Conservation (phyloP, 2,113 vertebrate species). For the Nanorana parkeri region DNA sequence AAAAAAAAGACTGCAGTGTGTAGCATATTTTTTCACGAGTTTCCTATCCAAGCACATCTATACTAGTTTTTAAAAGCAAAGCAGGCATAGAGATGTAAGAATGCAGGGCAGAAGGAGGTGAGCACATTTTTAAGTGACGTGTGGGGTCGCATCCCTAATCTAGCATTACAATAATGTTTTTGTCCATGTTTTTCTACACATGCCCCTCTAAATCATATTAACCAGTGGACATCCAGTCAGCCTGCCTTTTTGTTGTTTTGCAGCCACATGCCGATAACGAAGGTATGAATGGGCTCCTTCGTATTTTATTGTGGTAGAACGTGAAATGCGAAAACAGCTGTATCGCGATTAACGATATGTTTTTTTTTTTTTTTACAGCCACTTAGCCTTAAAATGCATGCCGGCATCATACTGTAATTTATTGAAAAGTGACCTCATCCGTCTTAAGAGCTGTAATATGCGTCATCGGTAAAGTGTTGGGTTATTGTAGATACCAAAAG, state of each 20-base stretch:
- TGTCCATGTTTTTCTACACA: background rate
- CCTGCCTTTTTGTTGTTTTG: background rate
- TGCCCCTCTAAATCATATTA: constrained; percentile 13
- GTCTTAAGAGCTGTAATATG: background rate
- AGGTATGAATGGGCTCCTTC: constrained; percentile 25
- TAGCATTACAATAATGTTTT: constrained; percentile 1
- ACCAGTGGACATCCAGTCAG: background rate
- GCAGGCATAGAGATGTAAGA: constrained; percentile 32
- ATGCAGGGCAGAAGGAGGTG: constrained; percentile 32
- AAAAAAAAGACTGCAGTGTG: constrained; percentile 74
- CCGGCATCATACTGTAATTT: background rate
- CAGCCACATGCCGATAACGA: constrained; percentile 6
- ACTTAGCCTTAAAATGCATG: background rate
- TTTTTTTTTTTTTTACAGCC: background rate
- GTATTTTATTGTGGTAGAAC: background rate
- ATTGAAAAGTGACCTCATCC: background rate
- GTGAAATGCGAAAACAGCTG: constrained; percentile 2
- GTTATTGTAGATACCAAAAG: background rate
- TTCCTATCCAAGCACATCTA: constrained; percentile 52
- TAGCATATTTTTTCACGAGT: constrained; percentile 64
- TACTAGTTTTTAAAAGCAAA: constrained; percentile 62
- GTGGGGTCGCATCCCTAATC: constrained; percentile 2
- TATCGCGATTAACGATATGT: background rate
- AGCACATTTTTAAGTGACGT: constrained; percentile 48
- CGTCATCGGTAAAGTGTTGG: background rate